Percentiles rank a stretch among this genome's conserved stretches.
phyloP scores from a whole-genome alignment of 2,113 vertebrate genomes.

The Corythornis madagascariensis region DNA sequence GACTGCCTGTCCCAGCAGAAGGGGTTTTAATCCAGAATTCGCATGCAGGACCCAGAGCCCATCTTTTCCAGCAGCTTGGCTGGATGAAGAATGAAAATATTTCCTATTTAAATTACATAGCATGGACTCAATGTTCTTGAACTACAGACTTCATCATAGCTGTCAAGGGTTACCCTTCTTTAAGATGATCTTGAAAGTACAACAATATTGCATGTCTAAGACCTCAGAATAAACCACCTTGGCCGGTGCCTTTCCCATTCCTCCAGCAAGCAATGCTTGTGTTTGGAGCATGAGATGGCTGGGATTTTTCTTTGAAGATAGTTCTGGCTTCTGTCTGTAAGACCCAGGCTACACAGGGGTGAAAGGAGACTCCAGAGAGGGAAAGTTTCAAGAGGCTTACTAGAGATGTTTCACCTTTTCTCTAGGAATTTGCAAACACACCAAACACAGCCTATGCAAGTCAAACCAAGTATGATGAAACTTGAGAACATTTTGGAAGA shows the following conservation, averaged over 20 bases:
- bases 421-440: not conserved
- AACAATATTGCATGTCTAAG: not conserved
- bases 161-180: not conserved
- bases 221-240: not conserved
- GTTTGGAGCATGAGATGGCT: not conserved
- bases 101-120: not conserved
- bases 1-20: not conserved
- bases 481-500: not conserved
- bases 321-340: not conserved
- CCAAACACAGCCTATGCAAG: not conserved
- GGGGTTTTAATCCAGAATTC: not conserved
- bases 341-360: not conserved
- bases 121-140: not conserved
- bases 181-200: not conserved
- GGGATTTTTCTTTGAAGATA: fast-evolving
- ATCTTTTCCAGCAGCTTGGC: not conserved
- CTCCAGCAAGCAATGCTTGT: not conserved
- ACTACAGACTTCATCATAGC: not conserved
- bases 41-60: not conserved
- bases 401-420: not conserved
- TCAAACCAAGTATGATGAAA: not conserved
- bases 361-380: not conserved
- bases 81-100: not conserved
- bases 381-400: not conserved
- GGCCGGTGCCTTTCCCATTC: not conserved